Base-by-base conservation (phyloP, 2,113 vertebrate species). In the Ellobius talpinus region DNA sequence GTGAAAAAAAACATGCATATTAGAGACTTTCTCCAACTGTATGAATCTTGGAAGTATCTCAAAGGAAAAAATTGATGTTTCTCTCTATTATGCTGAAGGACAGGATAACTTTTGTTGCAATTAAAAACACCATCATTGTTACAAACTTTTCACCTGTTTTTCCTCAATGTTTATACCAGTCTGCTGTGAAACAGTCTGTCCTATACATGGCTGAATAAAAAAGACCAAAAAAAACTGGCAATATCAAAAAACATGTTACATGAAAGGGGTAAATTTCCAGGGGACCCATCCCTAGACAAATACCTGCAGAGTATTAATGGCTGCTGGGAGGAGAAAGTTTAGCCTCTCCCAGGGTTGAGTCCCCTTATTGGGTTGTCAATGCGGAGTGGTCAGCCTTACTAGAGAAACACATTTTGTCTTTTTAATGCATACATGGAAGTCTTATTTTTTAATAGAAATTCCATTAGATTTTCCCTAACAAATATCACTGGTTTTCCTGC, bases 331-430 rank as follows among this genome's bases (percentile, higher is more conserved):
- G 58, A 81, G 78, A 26, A 58, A 81, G 9, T 82, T 14, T 26
- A 82, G 12, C 52, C 79, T n/a, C 19, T 58, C 19, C 33, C 36
- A 7, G 36, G 33, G 52, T 58, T 81, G 52, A n/a, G 36, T 11
- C 11, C 33, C 21, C 36, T 61, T 39, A 82, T 14, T 39, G 23
- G 36, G 79, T 61, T 82, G n/a, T 26, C 52, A 61, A 8, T 82
- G 79, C 55, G 14, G 23, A 61, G 23, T 26, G 21, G 23, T 29
- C 55, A 82, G 36, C 36, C 79, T 61, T 29, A 36, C 55, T 93
- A 21, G 14, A 24, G 76, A 97, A 85, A 87, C 86, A 31, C 17
- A 86, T 92, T 63, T 90, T 85, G 26, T 26, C 42, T 86, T 90
- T 55, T 89, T 23, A 78, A 96, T 88, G 33, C 24, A 88, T 78